Evolutionary conservation across 2,888 invertebrate species (phyloP).

Genomic region (Norana najaformis): DNA sequence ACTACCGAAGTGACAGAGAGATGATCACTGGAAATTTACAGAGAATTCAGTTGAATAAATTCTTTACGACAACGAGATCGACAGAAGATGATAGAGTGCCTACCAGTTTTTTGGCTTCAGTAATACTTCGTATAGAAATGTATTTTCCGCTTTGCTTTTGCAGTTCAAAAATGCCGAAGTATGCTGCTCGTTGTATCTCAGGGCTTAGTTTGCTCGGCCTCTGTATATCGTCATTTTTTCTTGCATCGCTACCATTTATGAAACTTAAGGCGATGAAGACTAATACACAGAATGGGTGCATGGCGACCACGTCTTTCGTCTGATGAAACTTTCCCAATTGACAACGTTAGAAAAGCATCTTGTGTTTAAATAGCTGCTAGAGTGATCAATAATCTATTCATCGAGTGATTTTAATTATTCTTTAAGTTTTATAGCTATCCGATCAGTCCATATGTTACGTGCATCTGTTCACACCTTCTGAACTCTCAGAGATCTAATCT

Average conservation of each 20-base stretch:
- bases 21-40: background rate
- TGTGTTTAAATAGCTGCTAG: background rate
- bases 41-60: background rate
- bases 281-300: background rate
- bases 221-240: background rate
- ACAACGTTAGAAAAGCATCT: background rate
- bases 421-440: background rate
- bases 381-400: background rate
- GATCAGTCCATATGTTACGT: background rate
- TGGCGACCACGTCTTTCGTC: background rate
- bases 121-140: background rate
- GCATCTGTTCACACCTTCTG: background rate
- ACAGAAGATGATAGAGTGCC: background rate
- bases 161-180: background rate
- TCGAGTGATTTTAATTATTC: background rate
- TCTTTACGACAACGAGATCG: background rate
- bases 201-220: background rate
- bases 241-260: background rate
- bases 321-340: background rate
- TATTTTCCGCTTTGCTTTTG: background rate
- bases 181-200: background rate
- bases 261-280: background rate
- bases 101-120: background rate
- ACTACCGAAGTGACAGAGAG: too few relatives aligned
- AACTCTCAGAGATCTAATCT: background rate